phyloP scores from a whole-genome alignment of 2,113 vertebrate genomes.

The Eubucco bourcierii region DNA sequence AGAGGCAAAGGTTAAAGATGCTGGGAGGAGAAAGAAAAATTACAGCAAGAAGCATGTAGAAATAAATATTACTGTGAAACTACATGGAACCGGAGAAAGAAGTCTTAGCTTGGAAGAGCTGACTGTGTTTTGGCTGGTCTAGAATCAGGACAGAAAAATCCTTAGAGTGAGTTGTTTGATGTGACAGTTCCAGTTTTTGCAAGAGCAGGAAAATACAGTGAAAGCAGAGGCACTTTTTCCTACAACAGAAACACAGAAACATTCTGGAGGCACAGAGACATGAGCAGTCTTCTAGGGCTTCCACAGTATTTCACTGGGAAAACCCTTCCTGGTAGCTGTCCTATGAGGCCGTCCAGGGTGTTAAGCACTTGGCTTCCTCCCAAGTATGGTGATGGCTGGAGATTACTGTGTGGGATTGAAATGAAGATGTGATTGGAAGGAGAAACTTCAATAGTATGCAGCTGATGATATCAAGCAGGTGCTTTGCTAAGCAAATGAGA shows the following conservation, averaged over 20 bases:
- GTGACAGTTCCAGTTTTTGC: not conserved
- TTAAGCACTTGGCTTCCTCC: not conserved
- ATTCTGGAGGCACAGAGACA: not conserved
- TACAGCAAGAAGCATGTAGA: not conserved
- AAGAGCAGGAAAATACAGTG: not conserved
- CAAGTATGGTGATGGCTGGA: rapidly evolving
- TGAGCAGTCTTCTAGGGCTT: not conserved
- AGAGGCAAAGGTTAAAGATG: not conserved
- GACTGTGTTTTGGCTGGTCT: not conserved
- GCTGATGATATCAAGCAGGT: not conserved
- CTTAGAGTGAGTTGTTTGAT: not conserved
- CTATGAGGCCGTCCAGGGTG: not conserved
- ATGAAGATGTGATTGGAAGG: not conserved
- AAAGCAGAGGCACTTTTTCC: not conserved
- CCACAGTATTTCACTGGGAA: not conserved
- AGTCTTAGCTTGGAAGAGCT: not conserved
- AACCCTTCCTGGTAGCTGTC: not conserved
- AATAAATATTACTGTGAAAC: not conserved
- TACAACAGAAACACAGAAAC: not conserved
- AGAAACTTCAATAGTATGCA: not conserved
- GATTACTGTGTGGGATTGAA: not conserved
- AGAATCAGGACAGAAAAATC: not conserved
- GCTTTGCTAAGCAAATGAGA: not conserved
- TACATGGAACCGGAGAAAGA: not conserved
- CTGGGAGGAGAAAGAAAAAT: not conserved